Evolutionary conservation across 92 coral and sea anemone species (phyloP).

Genomic region (Epizoanthus scotinus): DNA sequence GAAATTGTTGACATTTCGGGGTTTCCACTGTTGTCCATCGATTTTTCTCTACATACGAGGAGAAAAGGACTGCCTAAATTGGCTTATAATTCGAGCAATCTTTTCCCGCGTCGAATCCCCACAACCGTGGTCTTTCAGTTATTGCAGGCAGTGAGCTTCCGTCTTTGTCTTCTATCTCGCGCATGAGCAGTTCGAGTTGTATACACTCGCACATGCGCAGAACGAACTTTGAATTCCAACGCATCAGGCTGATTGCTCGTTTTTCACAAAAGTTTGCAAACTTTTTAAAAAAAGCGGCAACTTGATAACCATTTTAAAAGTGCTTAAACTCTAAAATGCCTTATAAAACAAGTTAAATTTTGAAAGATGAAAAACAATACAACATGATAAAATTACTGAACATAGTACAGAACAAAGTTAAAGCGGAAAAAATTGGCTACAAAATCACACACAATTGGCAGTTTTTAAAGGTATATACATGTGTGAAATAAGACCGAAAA

Average conservation of each 20-base stretch:
- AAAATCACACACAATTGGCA: background rate
- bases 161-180: slow-evolving; percentile 24
- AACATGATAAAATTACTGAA: background rate
- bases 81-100: background rate
- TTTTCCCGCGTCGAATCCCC: slow-evolving; percentile 24
- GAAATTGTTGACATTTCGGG: background rate
- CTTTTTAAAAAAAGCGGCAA: slow-evolving; percentile 47
- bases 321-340: background rate
- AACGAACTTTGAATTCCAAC: slow-evolving; percentile 4
- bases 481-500: background rate
- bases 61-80: background rate
- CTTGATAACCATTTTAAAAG: slow-evolving; percentile 4
- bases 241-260: slow-evolving; percentile 31
- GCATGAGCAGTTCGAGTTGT: slow-evolving; percentile 24
- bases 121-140: slow-evolving; percentile 9
- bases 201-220: slow-evolving; percentile 16
- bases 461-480: background rate
- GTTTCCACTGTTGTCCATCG: background rate
- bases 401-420: background rate
- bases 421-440: background rate
- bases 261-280: slow-evolving; percentile 46
- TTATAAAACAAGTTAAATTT: background rate
- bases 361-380: background rate
- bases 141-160: slow-evolving; percentile 20
- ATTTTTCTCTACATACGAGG: background rate